Evolutionary conservation across 2,113 vertebrate species (phyloP).

Genomic region (Accipiter virgatus): DNA sequence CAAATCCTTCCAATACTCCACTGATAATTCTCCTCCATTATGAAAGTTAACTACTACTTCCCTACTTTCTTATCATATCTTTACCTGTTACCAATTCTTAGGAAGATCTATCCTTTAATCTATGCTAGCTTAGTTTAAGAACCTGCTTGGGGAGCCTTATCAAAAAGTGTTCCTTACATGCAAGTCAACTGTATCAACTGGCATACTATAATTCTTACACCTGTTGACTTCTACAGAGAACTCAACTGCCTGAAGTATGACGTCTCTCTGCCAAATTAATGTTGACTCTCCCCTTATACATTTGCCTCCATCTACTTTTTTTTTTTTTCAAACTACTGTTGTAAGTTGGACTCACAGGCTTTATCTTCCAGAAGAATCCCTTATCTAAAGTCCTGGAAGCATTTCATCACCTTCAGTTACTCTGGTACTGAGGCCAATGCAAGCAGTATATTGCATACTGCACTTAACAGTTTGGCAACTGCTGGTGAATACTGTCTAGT

Average conservation of each 20-base stretch:
- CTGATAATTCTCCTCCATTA: neutral
- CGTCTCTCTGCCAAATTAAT: neutral
- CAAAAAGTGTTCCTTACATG: neutral
- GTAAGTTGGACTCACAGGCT: neutral
- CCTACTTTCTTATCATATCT: neutral
- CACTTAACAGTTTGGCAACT: neutral
- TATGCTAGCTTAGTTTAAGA: neutral
- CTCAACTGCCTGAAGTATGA: neutral
- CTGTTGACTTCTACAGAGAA: neutral
- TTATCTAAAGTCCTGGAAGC: neutral
- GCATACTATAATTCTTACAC: neutral
- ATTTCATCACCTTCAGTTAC: neutral
- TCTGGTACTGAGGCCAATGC: neutral
- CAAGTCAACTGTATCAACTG: neutral
- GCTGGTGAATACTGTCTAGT: neutral
- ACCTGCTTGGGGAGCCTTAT: neutral
- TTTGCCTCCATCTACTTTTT: neutral
- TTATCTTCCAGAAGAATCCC: neutral
- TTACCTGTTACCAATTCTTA: neutral
- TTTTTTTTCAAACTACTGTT: neutral
- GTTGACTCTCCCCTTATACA: neutral
- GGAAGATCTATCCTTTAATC: neutral
- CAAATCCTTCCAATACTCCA: neutral
- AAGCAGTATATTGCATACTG: neutral
- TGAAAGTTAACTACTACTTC: neutral